Base-by-base conservation (phyloP, 2,888 invertebrate species). In the Drosophila greeni region DNA sequence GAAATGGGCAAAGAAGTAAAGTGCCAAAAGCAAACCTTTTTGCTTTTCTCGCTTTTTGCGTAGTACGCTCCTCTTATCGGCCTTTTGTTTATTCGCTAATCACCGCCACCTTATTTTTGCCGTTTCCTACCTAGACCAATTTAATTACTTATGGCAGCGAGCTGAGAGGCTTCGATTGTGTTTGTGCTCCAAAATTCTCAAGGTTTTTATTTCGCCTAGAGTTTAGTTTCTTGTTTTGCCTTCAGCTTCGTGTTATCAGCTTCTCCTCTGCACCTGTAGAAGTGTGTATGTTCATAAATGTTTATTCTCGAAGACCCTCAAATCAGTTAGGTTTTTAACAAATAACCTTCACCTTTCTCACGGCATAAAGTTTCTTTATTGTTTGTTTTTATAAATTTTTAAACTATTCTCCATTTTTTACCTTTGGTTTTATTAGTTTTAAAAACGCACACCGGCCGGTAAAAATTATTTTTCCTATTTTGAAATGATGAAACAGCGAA, bases 161-260 rank as follows among this genome's bases (percentile, higher is more conserved):
- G 29, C 18, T 61, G 62, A 29, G 26, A 48, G 48, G 31, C 40
- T 39, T 70, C 59, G 54, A 56, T 43, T 64, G 51, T 54, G 47
- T 47, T 43, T 66, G 54, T 48, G 43, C 47, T 40, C 39, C 48
- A 48, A 36, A 57, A 61, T 54, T 31, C 51, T 75, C 73, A 82
- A 78, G 82, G 78, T 74, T 72, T 34, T 55, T 37, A 40, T 40
- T 43, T 43, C 16, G 43, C 43, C 55, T 34, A 52, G 48, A 18
- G 58, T 70, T 70, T 66, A 64, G 67, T 66, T 76, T 73, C 61
- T 73, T 73, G 66, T 65, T 74, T 76, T 69, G 69, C 56, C 75
- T 70, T 80, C 72, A 56, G 45, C 20, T 68, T 60, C 29, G 33
- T 9, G 23, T 55, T 49, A 40, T 71, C 70, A 47, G 23, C 31